phyloP scores from a whole-genome alignment of 2,797 vertebrate genomes.

The Sebastes iracundus region DNA sequence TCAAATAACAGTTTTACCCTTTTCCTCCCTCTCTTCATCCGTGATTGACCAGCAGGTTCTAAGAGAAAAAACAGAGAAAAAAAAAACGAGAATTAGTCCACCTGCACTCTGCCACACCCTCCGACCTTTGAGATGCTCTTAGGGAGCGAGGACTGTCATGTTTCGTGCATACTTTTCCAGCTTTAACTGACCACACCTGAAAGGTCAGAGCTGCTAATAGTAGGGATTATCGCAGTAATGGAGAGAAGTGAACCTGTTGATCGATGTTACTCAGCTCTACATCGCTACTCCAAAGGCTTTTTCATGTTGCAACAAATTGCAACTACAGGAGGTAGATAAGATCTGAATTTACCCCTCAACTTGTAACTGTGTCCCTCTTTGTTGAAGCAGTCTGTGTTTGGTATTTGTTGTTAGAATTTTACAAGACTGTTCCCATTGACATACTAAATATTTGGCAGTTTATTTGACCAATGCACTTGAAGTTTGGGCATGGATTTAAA shows the following conservation, averaged over 20 bases:
- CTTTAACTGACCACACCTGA: constrained; percentile 20
- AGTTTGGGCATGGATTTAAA: background rate
- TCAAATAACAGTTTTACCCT: constrained; percentile 14
- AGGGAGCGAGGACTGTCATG: background rate
- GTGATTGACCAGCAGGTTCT: constrained; percentile 76
- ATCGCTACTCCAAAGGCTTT: background rate
- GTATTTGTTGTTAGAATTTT: background rate
- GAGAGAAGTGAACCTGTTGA: constrained; percentile 16
- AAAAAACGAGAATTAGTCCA: constrained; percentile 12
- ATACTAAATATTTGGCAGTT: background rate
- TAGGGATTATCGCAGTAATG: constrained; percentile 47
- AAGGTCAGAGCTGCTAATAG: constrained; percentile 60
- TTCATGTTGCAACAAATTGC: background rate
- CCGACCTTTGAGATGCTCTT: constrained; percentile 57
- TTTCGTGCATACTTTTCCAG: background rate
- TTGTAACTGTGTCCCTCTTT: background rate
- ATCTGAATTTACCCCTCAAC: background rate
- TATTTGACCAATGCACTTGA: background rate
- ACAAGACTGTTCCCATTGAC: background rate
- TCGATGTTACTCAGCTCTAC: background rate
- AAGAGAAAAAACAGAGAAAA: background rate
- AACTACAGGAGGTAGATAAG: background rate
- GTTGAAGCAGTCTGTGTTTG: background rate
- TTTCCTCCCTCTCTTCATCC: constrained; percentile 65
- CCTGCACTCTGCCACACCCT: background rate